Evolutionary conservation across 1,140 invertebrate genomes (phyloP).

Genomic region (Physella acuta): DNA sequence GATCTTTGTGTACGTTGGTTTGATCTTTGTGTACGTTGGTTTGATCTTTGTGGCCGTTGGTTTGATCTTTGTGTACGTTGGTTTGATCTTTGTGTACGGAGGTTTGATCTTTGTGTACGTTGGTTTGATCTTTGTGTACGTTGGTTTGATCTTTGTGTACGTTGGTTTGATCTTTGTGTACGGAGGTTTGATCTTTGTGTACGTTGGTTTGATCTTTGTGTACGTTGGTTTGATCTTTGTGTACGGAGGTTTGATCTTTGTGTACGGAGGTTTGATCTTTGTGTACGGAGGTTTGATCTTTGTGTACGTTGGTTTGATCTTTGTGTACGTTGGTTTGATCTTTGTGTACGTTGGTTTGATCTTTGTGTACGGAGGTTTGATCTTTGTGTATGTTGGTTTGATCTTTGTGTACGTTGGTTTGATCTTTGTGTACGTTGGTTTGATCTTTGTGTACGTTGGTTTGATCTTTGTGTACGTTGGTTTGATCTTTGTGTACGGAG

Average conservation of each 20-base stretch:
- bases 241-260: neutral
- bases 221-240: neutral
- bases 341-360: neutral
- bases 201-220: neutral
- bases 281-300: neutral
- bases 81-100: neutral
- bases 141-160: neutral
- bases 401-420: neutral
- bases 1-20: too few species aligned
- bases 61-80: neutral
- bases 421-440: neutral
- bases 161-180: neutral
- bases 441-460: neutral
- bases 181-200: neutral
- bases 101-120: neutral
- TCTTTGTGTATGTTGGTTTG: neutral
- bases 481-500: neutral
- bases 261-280: neutral
- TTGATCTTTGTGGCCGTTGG: neutral
- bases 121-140: neutral
- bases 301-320: neutral
- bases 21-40: too few species aligned
- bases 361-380: neutral
- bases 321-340: neutral
- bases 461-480: neutral